Evolutionary conservation across 1,140 invertebrate genomes (phyloP), one percentile per base, ranked within the genome.

Genomic region (Hycleus cichorii): DNA sequence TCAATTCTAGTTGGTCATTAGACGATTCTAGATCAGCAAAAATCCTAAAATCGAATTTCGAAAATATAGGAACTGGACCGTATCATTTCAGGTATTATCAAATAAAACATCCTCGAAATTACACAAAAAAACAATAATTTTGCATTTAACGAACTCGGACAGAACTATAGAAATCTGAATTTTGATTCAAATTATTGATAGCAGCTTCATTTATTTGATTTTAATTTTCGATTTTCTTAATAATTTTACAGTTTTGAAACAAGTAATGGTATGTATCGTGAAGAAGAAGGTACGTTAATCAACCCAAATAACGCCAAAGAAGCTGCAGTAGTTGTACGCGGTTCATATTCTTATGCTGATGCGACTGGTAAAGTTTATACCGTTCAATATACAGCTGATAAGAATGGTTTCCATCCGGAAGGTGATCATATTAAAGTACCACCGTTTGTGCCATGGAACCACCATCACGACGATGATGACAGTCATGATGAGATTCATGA

Each of bases 211-310:
- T 18, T 18, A 2, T 18, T 18, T 18, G 18, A 18, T 18, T 18
- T 1, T 18, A 18, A 18, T 18, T 18, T 18, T 18, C 18, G 18
- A 18, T 18, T 18, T 0, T 18, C 1, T 47, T 47, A 24, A 9
- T 25, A 9, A 3, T 47, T 26, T 48, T 27, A n/a, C 25, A 27
- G 32, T 27, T 48, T 48, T 10, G 10, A 48, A 48, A n/a, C 25
- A 4, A 86, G 78, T 12, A 83, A 89, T 65, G 86, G 86, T 7
- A 82, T 83, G 10, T 71, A 77, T 2, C 78, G 77, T 9, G 73
- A 83, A 64, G 85, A 88, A 69, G 74, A 78, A 57, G 86, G 81
- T 0, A 73, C 79, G 50, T 73, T 83, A 49, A 80, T 79, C 62
- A 80, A 83, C 60, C 40, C 40, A 8, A 64, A 72, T 10, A 78